Evolutionary conservation across 2,888 invertebrate genomes (phyloP), one percentile per base, ranked within the genome.

Genomic region (Cyrtodaria siliqua): DNA sequence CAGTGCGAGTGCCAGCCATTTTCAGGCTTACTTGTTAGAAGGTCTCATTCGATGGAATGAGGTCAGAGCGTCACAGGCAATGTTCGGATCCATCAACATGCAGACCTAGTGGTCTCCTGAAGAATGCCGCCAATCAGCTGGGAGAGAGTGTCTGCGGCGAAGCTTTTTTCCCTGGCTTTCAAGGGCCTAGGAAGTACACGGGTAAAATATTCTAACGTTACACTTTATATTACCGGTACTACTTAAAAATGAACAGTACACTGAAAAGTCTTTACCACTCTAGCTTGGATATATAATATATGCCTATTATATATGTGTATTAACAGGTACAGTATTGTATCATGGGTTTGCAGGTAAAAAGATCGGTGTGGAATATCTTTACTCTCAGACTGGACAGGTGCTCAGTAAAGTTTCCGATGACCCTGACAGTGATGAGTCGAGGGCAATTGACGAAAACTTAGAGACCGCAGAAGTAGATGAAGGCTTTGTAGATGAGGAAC

Each of bases 291-390:
- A n/a, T n/a, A n/a, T n/a, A n/a, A n/a, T n/a, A n/a, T n/a, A n/a
- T n/a, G n/a, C n/a, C n/a, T n/a, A n/a, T n/a, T n/a, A n/a, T n/a
- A n/a, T n/a, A n/a, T n/a, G n/a, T n/a, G n/a, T n/a, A n/a, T n/a
- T n/a, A n/a, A n/a, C n/a, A n/a, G n/a, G n/a, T n/a, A n/a, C n/a
- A n/a, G n/a, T n/a, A n/a, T n/a, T n/a, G n/a, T 38, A 38, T 38
- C 16, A 16, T 16, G 8, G 8, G 40, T 12, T 64, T 70, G n/a
- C 60, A 79, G 80, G 82, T 1, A 82, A 84, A 40, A 52, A 68
- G 50, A 74, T 82, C 18, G 84, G 82, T 6, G 59, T 84, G 1
- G 80, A 84, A 57, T 84, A 84, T 61, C 64, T 84, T 8, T 83
- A 56, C 29, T 27, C 8, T 18, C 79, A 79, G 26, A 70, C 73